A percentile compares a stretch with the other conserved stretches of the same genome.
These are phyloP conservation scores for Machaerirhynchus nigripectus DNA, from an alignment of 2,113 vertebrate genomes.

Conservation along the genomic window DNA sequence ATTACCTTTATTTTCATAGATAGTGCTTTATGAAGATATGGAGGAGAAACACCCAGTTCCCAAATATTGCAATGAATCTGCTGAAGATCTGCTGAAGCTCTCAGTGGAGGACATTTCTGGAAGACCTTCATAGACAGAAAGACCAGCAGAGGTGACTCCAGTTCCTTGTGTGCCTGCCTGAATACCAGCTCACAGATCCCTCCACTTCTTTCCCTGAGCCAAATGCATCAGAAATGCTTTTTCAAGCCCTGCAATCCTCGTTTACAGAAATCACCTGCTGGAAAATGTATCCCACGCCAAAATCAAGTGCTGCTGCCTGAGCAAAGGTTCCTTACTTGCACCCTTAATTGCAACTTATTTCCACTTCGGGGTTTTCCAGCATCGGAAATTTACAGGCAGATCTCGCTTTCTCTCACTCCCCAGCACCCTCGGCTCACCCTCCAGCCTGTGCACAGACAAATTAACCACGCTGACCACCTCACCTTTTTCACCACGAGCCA, in stretches of 20 bases:
- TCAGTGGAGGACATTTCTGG: neutral
- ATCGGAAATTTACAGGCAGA: neutral
- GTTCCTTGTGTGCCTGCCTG: neutral
- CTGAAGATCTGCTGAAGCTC: neutral
- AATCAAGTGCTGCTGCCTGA: neutral
- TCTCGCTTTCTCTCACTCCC: neutral
- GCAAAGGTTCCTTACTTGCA: neutral
- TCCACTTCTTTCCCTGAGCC: neutral
- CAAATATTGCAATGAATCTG: neutral
- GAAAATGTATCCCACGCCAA: neutral
- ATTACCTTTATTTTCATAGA: neutral
- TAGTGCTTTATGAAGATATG: neutral
- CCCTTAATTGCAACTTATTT: neutral
- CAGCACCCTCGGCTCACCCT: neutral
- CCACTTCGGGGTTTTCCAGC: neutral
- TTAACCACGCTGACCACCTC: neutral
- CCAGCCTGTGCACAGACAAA: neutral
- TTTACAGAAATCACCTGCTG: neutral
- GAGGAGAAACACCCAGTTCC: neutral
- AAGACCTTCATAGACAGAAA: neutral
- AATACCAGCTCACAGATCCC: neutral
- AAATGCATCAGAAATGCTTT: neutral
- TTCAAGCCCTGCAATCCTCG: neutral
- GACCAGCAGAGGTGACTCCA: neutral
- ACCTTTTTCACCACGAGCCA: neutral